Conservation (phyloP, 2,888 invertebrate genomes). For the Lingula anatina region DNA sequence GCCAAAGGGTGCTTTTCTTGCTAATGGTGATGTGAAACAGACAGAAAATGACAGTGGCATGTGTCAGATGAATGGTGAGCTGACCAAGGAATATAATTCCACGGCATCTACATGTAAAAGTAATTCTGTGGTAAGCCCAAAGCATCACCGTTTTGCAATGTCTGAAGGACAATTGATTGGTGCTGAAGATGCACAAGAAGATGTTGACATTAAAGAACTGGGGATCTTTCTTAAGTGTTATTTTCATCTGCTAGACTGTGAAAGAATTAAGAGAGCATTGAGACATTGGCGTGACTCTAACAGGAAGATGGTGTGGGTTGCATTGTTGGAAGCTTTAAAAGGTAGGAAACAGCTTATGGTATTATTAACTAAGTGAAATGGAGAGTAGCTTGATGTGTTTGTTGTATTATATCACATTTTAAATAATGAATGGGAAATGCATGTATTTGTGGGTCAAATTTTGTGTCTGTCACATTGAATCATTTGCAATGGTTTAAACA, state of each 20-base stretch:
- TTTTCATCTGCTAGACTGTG: constrained; percentile 19
- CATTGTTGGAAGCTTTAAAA: constrained; percentile 24
- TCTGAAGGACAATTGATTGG: not conserved
- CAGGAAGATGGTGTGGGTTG: constrained; percentile 20
- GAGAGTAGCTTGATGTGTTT: too few species aligned
- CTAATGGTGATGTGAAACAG: too few species aligned
- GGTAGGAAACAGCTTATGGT: too few species aligned
- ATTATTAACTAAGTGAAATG: too few species aligned
- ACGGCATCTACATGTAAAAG: constrained; percentile 6
- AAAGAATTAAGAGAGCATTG: constrained; percentile 11
- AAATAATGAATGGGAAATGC: too few species aligned
- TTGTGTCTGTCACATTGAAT: not conserved
- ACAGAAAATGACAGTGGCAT: too few species aligned
- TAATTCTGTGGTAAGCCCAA: not conserved
- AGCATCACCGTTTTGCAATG: not conserved
- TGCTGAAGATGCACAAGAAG: not conserved
- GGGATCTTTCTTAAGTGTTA: constrained; percentile 24
- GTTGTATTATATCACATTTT: too few species aligned
- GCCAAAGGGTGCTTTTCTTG: too few species aligned
- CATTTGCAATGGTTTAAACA: not conserved
- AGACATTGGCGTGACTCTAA: constrained; percentile 4
- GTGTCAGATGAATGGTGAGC: too few species aligned
- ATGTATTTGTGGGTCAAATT: too few species aligned
- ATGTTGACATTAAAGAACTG: constrained; percentile 12
- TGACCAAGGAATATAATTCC: too few species aligned